Base-by-base conservation (phyloP, 2,888 invertebrate species). In the Diplolepis rosae region DNA sequence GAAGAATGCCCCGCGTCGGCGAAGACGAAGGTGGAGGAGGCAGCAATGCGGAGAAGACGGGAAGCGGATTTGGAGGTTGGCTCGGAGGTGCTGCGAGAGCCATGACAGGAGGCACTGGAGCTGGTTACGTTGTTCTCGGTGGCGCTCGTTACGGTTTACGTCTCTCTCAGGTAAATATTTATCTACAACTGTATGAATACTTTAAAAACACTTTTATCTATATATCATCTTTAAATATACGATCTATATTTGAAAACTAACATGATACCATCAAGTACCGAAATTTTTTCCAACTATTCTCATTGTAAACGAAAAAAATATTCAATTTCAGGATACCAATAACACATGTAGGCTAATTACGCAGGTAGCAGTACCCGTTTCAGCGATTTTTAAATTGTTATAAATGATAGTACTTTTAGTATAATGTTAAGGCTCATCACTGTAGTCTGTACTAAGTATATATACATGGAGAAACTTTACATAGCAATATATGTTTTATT, bases 81-180 rank as follows among this genome's bases (percentile, higher is more conserved):
- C 82, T 87, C 56, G 86, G 86, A 50, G 86, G 84, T 42, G 85
- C 87, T 32, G 83, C 86, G 61, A 83, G 84, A 71, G 81, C 85
- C 65, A 82, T 86, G 80, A 85, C 83, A 65, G 84, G 83, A 68
- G 80, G 78, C 73, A 79, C 80, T 66, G 82, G 80, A 65, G 82
- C 83, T 70, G 86, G 90, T 78, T 92, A 92, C 90, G 92, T 93
- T 89, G 92, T 92, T 87, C 91, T 93, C 89, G 93, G 93, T 84
- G 92, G 93, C 83, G 93, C 93, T 88, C 92, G 93, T 86, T 93
- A 93, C 90, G 93, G 93, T 80, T 92, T 93, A 81, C 92, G 93
- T 84, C 91, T 87, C 30, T 87, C 88, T 11, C 87, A 87, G 84
- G 87, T 88, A 76, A 39, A 61, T 24, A 61, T n/a, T 24, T 11